Conservation (phyloP, 2,888 invertebrate genomes). For the Meiosimyza platycephala region DNA sequence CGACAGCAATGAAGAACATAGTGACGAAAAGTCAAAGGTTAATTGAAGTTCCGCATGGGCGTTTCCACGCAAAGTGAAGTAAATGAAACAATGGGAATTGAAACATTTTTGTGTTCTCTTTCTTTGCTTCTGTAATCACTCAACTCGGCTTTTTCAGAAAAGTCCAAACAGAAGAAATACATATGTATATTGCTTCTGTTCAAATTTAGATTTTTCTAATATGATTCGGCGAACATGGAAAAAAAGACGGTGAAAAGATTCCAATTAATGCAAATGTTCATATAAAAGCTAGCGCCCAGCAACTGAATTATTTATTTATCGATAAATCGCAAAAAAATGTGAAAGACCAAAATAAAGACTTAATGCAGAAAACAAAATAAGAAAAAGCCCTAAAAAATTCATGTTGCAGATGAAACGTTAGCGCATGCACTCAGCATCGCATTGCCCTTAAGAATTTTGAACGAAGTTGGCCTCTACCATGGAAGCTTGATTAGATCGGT, state of each 20-base stretch:
- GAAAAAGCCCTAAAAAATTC: background rate
- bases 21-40: slow-evolving; percentile 34
- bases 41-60: slow-evolving; percentile 30
- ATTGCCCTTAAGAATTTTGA: slow-evolving; percentile 14
- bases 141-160: background rate
- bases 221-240: background rate
- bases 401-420: background rate
- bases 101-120: too few species aligned
- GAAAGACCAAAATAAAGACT: background rate
- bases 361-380: background rate
- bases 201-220: slow-evolving; percentile 20
- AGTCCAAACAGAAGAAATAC: background rate
- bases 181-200: slow-evolving; percentile 5
- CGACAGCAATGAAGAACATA: slow-evolving; percentile 7
- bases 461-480: slow-evolving; percentile 3
- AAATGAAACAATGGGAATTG: too few species aligned
- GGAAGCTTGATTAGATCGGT: slow-evolving; percentile 3
- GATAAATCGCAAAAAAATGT: slow-evolving; percentile 24
- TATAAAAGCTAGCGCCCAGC: background rate
- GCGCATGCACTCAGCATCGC: slow-evolving; percentile 7
- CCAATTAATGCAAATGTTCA: slow-evolving; percentile 9
- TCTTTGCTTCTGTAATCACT: background rate
- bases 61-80: background rate
- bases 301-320: slow-evolving; percentile 35
- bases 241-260: too few species aligned